Conservation (phyloP, 2,113 vertebrate genomes). For the Xiphophorus hellerii region DNA sequence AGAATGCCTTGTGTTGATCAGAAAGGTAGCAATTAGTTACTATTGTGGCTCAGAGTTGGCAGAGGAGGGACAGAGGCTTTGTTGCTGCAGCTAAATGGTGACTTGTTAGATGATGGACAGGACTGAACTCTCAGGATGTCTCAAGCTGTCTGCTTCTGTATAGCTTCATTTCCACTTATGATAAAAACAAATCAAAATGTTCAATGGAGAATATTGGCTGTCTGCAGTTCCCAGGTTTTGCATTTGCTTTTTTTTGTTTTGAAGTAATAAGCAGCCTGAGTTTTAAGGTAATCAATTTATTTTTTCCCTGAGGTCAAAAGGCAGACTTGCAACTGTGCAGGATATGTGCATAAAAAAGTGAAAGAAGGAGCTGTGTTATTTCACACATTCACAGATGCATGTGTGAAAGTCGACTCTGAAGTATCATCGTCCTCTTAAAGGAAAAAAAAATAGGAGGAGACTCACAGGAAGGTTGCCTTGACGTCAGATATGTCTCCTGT, state of each 20-base stretch:
- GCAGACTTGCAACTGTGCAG: not conserved
- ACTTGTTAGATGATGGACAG: slow-evolving; percentile 39
- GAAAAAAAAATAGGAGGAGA: not conserved
- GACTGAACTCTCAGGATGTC: slow-evolving; percentile 9
- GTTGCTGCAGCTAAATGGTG: slow-evolving; percentile 23
- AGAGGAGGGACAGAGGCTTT: slow-evolving; percentile 49
- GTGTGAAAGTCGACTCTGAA: not conserved
- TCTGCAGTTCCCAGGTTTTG: slow-evolving; percentile 13
- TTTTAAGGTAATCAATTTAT: slow-evolving; percentile 20
- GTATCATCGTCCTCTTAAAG: not conserved
- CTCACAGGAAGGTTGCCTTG: not conserved
- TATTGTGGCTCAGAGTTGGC: slow-evolving; percentile 62
- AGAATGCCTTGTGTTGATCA: slow-evolving; percentile 74
- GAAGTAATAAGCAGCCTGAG: slow-evolving; percentile 12
- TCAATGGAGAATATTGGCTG: slow-evolving; percentile 36
- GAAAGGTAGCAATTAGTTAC: slow-evolving; percentile 74
- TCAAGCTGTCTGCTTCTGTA: slow-evolving; percentile 12
- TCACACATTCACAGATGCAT: not conserved
- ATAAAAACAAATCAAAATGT: slow-evolving; percentile 28
- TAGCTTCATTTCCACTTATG: slow-evolving; percentile 36
- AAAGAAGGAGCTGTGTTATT: not conserved
- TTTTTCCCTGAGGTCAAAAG: slow-evolving; percentile 6
- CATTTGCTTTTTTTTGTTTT: slow-evolving; percentile 3
- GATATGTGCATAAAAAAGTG: not conserved
- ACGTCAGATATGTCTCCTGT: not conserved